A percentile compares a stretch with the other conserved stretches of the same genome.
These are phyloP conservation scores for Gobio occitaniae DNA, from an alignment of 2,797 vertebrate genomes.

Conservation along the genomic window DNA sequence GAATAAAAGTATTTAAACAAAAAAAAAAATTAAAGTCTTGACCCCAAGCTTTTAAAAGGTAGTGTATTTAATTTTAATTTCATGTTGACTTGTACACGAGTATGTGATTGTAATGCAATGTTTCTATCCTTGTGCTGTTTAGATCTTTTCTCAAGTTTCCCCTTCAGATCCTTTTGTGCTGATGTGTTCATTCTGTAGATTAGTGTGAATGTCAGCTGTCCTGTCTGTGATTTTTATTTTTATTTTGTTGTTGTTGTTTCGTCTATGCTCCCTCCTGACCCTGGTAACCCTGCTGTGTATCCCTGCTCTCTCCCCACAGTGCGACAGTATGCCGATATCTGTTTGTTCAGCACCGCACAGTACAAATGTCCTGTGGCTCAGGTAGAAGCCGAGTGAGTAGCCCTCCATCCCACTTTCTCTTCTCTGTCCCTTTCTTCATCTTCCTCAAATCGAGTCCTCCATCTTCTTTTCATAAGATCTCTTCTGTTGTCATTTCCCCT, in stretches of 20 bases:
- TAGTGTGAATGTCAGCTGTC: slow-evolving; percentile 18
- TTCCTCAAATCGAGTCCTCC: background rate
- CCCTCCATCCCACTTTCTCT: slow-evolving; percentile 12
- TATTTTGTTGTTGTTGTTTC: slow-evolving; percentile 10
- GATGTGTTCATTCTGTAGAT: background rate
- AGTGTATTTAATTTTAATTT: background rate
- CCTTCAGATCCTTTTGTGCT: background rate
- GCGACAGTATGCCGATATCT: slow-evolving; percentile 89
- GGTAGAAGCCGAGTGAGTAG: slow-evolving; percentile 86
- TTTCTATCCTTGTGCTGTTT: background rate
- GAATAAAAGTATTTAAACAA: background rate
- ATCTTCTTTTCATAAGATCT: background rate
- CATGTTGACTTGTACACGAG: background rate
- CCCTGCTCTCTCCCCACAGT: slow-evolving; percentile 74
- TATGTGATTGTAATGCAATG: background rate
- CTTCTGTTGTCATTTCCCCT: background rate
- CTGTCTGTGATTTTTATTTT: background rate
- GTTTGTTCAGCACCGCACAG: slow-evolving; percentile 88
- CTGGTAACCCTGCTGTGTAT: slow-evolving; percentile 49
- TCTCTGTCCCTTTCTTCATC: slow-evolving; percentile 22
- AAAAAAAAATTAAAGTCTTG: background rate
- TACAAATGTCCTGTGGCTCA: slow-evolving; percentile 87
- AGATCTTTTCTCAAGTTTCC: background rate
- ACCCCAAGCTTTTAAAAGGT: background rate
- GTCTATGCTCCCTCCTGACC: slow-evolving; percentile 17